phyloP scores from a whole-genome alignment of 2,113 vertebrate species.

The Cryptomyrus ogoouensis region DNA sequence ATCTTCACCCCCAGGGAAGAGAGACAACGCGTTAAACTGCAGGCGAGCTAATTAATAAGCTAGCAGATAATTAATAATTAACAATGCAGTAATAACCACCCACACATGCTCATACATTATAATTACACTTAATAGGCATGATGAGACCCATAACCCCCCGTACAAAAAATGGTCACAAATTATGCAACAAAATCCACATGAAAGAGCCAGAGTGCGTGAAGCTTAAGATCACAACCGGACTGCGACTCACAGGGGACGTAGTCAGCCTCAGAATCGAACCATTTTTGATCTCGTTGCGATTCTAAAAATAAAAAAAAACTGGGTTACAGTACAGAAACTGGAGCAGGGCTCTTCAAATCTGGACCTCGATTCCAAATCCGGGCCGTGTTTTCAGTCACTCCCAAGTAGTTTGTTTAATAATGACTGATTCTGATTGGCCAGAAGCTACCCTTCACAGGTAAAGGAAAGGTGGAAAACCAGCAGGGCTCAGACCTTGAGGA shows the following conservation, averaged over 20 bases:
- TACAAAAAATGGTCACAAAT: not conserved
- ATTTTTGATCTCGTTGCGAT: constrained; percentile 96
- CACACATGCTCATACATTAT: not conserved
- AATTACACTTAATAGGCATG: not conserved
- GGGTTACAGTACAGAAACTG: not conserved
- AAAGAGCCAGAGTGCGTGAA: not conserved
- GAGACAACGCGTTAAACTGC: not conserved
- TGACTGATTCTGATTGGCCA: too few relatives aligned
- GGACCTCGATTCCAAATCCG: too few relatives aligned
- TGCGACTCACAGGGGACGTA: constrained; percentile 81
- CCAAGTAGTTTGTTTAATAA: too few relatives aligned
- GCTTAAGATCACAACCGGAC: not conserved
- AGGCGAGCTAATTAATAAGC: not conserved
- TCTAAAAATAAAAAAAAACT: constrained; percentile 61
- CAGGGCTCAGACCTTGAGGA: too few relatives aligned
- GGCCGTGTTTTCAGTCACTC: too few relatives aligned
- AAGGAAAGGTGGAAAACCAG: too few relatives aligned
- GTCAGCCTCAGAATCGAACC: constrained; percentile 91
- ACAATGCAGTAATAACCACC: not conserved
- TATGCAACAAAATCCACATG: not conserved
- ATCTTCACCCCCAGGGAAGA: not conserved
- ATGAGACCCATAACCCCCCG: not conserved
- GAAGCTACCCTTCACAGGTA: too few relatives aligned
- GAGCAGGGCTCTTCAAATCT: too few relatives aligned
- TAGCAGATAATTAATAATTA: not conserved